Conservation (phyloP, 2,888 invertebrate genomes). For the Pseudanteris insignis region DNA sequence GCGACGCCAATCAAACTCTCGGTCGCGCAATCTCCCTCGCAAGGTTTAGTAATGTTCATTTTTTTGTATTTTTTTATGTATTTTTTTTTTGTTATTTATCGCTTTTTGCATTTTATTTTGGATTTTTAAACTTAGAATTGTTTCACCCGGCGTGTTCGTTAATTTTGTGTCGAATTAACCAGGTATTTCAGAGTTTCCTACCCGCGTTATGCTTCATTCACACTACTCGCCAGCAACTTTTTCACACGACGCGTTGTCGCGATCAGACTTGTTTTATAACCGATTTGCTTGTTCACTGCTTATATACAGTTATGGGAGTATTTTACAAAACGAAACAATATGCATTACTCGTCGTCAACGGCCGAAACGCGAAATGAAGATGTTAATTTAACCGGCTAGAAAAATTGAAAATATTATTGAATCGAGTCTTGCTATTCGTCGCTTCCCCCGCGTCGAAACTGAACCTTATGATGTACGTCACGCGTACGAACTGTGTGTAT, state of each 20-base stretch:
- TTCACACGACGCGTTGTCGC: slow-evolving; percentile 20
- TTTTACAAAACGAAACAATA: slow-evolving; percentile 22
- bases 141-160: slow-evolving; percentile 56
- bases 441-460: slow-evolving; percentile 7
- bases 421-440: slow-evolving; percentile 10
- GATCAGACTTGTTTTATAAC: slow-evolving; percentile 21
- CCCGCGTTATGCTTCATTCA: slow-evolving; percentile 67
- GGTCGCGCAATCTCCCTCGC: slow-evolving; percentile 2
- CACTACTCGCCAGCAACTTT: slow-evolving; percentile 60
- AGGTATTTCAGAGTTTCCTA: slow-evolving; percentile 65
- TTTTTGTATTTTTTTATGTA: slow-evolving; percentile 11
- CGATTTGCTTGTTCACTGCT: slow-evolving; percentile 29
- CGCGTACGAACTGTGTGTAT: no score
- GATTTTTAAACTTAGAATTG: slow-evolving; percentile 45
- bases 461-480: no score
- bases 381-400: slow-evolving; percentile 60
- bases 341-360: slow-evolving; percentile 48
- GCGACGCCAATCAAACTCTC: slow-evolving; percentile 3
- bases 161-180: slow-evolving; percentile 54
- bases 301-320: slow-evolving; percentile 27
- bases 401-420: slow-evolving; percentile 33
- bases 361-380: slow-evolving; percentile 64
- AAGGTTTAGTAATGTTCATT: slow-evolving; percentile 20
- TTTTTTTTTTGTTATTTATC: slow-evolving; percentile 31
- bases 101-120: slow-evolving; percentile 29